phyloP scores from a whole-genome alignment of 2,113 vertebrate species.

The Zosterops pallidus region DNA sequence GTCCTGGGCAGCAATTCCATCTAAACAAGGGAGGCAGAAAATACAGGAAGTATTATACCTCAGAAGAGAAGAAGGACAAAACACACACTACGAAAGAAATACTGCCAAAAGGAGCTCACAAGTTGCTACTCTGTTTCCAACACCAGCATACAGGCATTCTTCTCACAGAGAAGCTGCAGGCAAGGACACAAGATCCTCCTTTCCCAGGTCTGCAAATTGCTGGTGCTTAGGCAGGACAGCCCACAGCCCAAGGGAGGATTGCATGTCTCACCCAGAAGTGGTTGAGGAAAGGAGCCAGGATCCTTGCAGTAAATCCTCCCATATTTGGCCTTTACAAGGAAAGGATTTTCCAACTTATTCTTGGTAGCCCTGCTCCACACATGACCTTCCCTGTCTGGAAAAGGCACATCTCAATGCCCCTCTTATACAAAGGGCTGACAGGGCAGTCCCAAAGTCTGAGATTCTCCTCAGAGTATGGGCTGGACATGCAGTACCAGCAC shows the following conservation, averaged over 20 bases:
- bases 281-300: not conserved
- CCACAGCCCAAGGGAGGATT: not conserved
- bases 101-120: not conserved
- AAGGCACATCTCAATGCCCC: accelerated
- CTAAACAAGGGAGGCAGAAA: not conserved
- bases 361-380: not conserved
- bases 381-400: not conserved
- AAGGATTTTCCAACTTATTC: not conserved
- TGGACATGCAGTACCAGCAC: not conserved
- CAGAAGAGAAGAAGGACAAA: not conserved
- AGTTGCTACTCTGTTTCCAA: not conserved
- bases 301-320: not conserved
- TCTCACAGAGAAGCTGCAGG: not conserved
- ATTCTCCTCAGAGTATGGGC: accelerated
- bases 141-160: not conserved
- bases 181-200: not conserved
- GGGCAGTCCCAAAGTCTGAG: not conserved
- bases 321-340: not conserved
- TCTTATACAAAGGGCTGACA: not conserved
- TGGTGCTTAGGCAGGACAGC: not conserved
- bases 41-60: not conserved
- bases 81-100: not conserved
- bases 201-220: not conserved
- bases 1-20: not conserved
- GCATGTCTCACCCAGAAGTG: not conserved